Conservation (phyloP, 2,888 invertebrate genomes). For the Drosophila kokeensis region DNA sequence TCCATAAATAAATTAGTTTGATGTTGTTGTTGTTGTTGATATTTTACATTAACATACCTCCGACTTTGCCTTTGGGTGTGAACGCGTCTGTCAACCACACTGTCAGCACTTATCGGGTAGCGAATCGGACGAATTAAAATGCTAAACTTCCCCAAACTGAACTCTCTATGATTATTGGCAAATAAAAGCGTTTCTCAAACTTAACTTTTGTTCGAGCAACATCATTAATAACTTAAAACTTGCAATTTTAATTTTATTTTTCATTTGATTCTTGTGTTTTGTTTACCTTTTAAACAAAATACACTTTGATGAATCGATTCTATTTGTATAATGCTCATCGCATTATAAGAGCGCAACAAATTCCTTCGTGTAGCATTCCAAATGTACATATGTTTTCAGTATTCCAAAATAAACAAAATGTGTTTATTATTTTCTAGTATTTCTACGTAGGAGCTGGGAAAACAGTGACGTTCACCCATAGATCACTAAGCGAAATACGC, state of each 20-base stretch:
- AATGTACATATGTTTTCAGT: slow-evolving; percentile 44
- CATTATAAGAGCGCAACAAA: slow-evolving; percentile 59
- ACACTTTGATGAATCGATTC: slow-evolving; percentile 47
- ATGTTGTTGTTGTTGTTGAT: slow-evolving; percentile 11
- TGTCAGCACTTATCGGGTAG: slow-evolving; percentile 41
- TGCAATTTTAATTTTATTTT: background rate
- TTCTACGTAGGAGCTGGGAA: slow-evolving; percentile 42
- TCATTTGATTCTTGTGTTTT: slow-evolving; percentile 20
- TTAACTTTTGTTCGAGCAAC: background rate
- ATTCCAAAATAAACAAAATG: slow-evolving; percentile 21
- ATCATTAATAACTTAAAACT: background rate
- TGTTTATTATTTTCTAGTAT: slow-evolving; percentile 65
- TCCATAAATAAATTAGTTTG: slow-evolving; percentile 65
- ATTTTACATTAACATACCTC: slow-evolving; percentile 74
- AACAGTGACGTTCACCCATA: slow-evolving; percentile 66
- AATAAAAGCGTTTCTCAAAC: background rate
- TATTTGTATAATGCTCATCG: slow-evolving; percentile 58
- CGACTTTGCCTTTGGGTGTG: slow-evolving; percentile 20
- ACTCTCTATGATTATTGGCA: background rate
- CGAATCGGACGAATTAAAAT: slow-evolving; percentile 6
- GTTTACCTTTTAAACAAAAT: slow-evolving; percentile 40
- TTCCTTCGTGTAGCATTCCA: slow-evolving; percentile 9
- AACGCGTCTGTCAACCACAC: slow-evolving; percentile 48
- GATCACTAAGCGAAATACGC: slow-evolving; percentile 46
- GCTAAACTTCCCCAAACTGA: background rate